A percentile compares a stretch with the other conserved stretches of the same genome.
These are phyloP conservation scores for Apamea anceps DNA, from an alignment of 2,888 invertebrate genomes.

Conservation along the genomic window DNA sequence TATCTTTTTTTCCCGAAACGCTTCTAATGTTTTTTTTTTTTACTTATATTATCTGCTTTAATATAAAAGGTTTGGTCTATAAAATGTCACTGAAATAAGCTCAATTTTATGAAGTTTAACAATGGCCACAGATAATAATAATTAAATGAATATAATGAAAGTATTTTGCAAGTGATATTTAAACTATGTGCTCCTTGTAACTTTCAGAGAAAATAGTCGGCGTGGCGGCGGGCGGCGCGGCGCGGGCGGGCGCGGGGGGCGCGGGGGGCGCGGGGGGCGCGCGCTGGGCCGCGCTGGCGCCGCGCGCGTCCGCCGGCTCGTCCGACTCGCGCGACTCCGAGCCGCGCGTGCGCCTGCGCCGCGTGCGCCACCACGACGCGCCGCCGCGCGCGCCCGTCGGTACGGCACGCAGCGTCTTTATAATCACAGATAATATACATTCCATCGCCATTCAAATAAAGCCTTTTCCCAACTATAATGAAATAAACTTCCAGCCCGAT, in stretches of 20 bases:
- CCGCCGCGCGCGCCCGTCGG: slow-evolving; percentile 53
- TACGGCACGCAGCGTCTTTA: not conserved
- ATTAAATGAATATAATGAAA: too few species aligned
- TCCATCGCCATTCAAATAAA: too few species aligned
- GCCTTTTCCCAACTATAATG: not conserved
- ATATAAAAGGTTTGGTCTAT: too few species aligned
- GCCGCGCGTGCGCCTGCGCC: slow-evolving; percentile 77
- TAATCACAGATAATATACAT: too few species aligned
- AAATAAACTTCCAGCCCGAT: not conserved
- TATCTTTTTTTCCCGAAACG: too few species aligned
- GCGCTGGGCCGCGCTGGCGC: slow-evolving; percentile 82
- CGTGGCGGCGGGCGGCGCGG: slow-evolving; percentile 49
- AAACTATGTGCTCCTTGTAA: not conserved
- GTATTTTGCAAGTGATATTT: not conserved
- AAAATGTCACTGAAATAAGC: too few species aligned
- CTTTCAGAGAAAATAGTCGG: slow-evolving; percentile 64
- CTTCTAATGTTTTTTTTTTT: too few species aligned
- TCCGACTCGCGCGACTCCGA: slow-evolving; percentile 92
- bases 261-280: slow-evolving; percentile 65
- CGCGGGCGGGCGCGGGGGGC: slow-evolving; percentile 39
- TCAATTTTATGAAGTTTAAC: not conserved
- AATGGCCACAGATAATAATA: not conserved
- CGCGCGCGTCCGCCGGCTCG: slow-evolving; percentile 93
- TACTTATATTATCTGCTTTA: too few species aligned
- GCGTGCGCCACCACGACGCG: slow-evolving; percentile 63